phyloP scores from a whole-genome alignment of 2,797 vertebrate species.

The Pristis pectinata region DNA sequence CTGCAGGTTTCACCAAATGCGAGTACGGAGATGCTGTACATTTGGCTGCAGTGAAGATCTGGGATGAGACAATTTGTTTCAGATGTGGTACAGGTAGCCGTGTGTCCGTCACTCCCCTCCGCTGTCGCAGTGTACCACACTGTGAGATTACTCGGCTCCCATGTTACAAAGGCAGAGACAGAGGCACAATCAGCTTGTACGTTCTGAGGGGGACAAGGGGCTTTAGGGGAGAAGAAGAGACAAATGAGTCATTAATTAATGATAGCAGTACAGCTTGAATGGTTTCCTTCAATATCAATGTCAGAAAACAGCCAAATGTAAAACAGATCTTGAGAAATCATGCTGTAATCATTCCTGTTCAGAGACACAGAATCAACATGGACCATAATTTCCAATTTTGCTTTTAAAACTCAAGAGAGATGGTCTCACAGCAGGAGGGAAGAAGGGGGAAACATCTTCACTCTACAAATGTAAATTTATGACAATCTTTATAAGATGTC shows the following conservation, averaged over 20 bases:
- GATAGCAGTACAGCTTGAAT: background rate
- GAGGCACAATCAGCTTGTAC: conserved; percentile 55
- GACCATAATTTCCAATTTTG: background rate
- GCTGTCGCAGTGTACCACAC: conserved; percentile 51
- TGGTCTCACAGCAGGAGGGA: background rate
- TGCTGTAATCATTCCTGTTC: background rate
- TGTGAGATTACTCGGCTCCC: conserved; percentile 48
- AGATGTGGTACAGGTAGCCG: conserved; percentile 52
- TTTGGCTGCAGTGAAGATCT: conserved; percentile 55
- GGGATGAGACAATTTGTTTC: conserved; percentile 50
- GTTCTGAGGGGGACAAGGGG: conserved; percentile 57
- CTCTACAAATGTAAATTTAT: background rate
- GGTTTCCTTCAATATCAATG: background rate
- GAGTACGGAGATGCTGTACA: conserved; percentile 53
- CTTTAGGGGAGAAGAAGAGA: conserved; percentile 44
- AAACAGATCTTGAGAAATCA: background rate
- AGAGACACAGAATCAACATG: background rate
- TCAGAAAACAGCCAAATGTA: background rate
- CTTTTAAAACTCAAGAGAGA: background rate
- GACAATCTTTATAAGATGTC: background rate
- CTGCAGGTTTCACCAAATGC: conserved; percentile 53
- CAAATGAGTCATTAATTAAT: background rate
- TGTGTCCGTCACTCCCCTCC: conserved; percentile 48
- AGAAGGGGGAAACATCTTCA: background rate
- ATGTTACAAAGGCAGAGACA: conserved; percentile 52